Conservation (phyloP, 2,113 vertebrate species). For the Microtus montanus region DNA sequence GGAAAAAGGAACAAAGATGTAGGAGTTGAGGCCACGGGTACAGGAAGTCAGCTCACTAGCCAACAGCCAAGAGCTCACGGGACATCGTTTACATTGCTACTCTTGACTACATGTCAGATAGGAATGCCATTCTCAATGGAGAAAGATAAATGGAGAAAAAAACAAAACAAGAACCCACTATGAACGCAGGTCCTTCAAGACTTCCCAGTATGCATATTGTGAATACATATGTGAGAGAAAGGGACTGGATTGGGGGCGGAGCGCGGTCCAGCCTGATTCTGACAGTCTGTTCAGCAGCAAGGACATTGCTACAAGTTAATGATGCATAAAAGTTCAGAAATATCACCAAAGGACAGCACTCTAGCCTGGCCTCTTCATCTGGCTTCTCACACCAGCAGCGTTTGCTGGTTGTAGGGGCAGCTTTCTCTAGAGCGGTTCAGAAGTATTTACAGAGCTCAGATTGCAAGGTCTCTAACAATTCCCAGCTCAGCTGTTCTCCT, state of each 20-base stretch:
- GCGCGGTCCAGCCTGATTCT: background rate
- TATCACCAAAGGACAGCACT: background rate
- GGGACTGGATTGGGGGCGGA: accelerated
- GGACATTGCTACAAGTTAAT: background rate
- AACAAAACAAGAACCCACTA: background rate
- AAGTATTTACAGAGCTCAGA: background rate
- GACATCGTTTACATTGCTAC: too few relatives aligned
- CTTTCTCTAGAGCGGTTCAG: background rate
- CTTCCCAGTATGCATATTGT: too few relatives aligned
- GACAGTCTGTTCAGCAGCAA: background rate
- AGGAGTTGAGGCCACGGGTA: background rate
- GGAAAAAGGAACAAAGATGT: background rate
- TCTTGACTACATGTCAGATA: background rate
- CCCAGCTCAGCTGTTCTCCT: background rate
- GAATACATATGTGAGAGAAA: background rate
- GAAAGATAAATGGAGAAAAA: background rate
- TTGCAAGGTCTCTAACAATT: background rate
- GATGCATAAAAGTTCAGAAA: background rate
- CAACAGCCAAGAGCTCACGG: background rate
- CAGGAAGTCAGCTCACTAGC: background rate
- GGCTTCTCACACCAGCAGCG: background rate
- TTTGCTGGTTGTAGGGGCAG: background rate
- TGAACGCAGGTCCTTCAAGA: background rate
- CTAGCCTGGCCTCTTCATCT: background rate
- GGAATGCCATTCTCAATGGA: too few relatives aligned